These are phyloP conservation scores for Bostrychus sinensis DNA, from an alignment of 2,113 vertebrate species.

Conservation along the genomic window DNA sequence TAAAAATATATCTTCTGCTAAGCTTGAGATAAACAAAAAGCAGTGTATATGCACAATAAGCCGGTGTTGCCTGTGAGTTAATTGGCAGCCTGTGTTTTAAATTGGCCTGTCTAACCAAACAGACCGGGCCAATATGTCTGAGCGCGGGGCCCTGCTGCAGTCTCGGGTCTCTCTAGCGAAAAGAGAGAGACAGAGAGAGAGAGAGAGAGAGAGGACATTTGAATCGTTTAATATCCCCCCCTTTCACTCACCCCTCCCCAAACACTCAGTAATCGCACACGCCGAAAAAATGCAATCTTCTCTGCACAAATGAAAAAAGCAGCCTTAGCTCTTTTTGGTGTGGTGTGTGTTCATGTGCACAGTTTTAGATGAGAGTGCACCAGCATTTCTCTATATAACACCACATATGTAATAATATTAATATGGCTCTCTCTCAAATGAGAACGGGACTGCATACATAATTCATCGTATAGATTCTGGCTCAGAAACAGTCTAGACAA, in stretches of 20 bases:
- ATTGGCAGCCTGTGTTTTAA: slow-evolving; percentile 68
- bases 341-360: slow-evolving; percentile 24
- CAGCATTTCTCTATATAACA: slow-evolving; percentile 44
- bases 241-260: slow-evolving; percentile 51
- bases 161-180: slow-evolving; percentile 53
- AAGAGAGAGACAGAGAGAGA: slow-evolving; percentile 48
- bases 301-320: slow-evolving; percentile 71
- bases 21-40: background rate
- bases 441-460: slow-evolving; percentile 77
- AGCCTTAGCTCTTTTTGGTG: slow-evolving; percentile 61
- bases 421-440: slow-evolving; percentile 73
- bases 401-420: slow-evolving; percentile 80
- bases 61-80: slow-evolving; percentile 60
- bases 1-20: too few relatives aligned
- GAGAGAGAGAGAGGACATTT: slow-evolving; percentile 59
- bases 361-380: slow-evolving; percentile 35
- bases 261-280: slow-evolving; percentile 58
- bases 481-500: slow-evolving; percentile 73
- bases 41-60: slow-evolving; percentile 53
- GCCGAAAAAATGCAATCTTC: slow-evolving; percentile 70
- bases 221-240: slow-evolving; percentile 74
- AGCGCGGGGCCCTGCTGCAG: slow-evolving; percentile 50
- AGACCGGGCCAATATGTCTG: slow-evolving; percentile 32
- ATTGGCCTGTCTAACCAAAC: slow-evolving; percentile 63
- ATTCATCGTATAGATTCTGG: slow-evolving; percentile 77